Conservation (phyloP, 2,888 invertebrate genomes). For the Scaptomyza tumidula region DNA sequence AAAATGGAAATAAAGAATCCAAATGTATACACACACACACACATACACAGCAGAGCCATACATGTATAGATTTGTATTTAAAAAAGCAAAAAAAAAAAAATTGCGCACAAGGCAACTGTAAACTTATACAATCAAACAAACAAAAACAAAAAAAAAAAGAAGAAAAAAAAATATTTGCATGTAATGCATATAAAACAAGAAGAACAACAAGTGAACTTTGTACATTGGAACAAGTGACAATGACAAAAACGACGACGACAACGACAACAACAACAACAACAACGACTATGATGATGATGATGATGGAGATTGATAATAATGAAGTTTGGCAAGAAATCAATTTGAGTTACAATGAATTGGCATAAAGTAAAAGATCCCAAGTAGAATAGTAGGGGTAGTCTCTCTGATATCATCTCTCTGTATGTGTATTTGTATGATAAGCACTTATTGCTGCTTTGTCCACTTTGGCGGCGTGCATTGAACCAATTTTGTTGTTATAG, state of each 20-base stretch:
- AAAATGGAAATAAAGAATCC: constrained; percentile 55
- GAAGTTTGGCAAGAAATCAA: constrained; percentile 14
- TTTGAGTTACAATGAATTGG: constrained; percentile 6
- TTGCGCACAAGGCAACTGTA: constrained; percentile 75
- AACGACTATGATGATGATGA: constrained; percentile 1
- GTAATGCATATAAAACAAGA: constrained; percentile 47
- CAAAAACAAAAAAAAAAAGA: constrained; percentile 26
- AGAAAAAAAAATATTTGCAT: constrained; percentile 43
- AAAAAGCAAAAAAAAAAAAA: constrained; percentile 47
- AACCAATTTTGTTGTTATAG: constrained; percentile 62
- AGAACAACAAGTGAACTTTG: constrained; percentile 74
- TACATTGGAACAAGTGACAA: constrained; percentile 65
- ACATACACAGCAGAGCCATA: constrained; percentile 13
- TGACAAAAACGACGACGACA: constrained; percentile 7
- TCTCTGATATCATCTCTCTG: constrained; percentile 28
- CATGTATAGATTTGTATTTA: constrained; percentile 45
- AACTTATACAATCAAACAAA: constrained; percentile 73
- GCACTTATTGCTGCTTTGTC: constrained; percentile 30
- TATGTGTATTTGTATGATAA: constrained; percentile 31
- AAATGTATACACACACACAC: constrained; percentile 46
- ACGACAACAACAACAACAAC: constrained; percentile 6
- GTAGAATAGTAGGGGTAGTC: constrained; percentile 1
- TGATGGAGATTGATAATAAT: constrained; percentile 15
- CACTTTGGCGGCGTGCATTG: constrained; percentile 73
- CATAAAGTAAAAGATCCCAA: constrained; percentile 7